These are phyloP conservation scores for Orycteropus afer DNA, from an alignment of 2,113 vertebrate species.

Conservation along the genomic window DNA sequence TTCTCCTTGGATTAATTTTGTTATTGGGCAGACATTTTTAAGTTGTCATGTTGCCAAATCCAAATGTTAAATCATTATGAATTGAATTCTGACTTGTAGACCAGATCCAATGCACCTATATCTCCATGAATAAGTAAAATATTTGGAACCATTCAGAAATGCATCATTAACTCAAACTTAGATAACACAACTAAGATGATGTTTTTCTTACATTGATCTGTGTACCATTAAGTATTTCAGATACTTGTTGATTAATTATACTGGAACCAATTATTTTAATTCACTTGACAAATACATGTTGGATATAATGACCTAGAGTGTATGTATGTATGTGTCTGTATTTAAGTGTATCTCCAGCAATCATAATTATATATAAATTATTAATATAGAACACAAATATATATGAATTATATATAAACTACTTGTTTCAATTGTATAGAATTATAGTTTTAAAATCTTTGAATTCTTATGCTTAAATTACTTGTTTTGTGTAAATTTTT, in stretches of 20 bases:
- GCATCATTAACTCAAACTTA: neutral
- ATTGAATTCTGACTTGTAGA: constrained; percentile 1
- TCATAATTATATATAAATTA: neutral
- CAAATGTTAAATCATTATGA: neutral
- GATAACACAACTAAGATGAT: neutral
- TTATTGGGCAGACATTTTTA: constrained; percentile 27
- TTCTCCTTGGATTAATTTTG: neutral
- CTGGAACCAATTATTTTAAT: constrained; percentile 26
- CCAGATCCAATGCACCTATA: neutral
- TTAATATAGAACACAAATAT: neutral
- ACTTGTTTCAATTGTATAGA: neutral
- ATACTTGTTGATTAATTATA: constrained; percentile 10
- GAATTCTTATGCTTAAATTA: neutral
- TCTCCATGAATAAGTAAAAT: neutral
- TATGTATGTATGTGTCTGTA: neutral
- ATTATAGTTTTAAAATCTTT: constrained; percentile 1
- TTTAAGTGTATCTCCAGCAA: neutral
- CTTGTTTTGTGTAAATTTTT: neutral
- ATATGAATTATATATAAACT: neutral
- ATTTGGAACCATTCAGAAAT: constrained; percentile 38
- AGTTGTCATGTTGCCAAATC: neutral
- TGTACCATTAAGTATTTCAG: neutral
- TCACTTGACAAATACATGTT: constrained; percentile 24
- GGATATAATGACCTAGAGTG: neutral
- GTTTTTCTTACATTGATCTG: neutral